Conservation (phyloP, 53 echinoderm and acorn worm genomes). For the Apostichopus leukothele region DNA sequence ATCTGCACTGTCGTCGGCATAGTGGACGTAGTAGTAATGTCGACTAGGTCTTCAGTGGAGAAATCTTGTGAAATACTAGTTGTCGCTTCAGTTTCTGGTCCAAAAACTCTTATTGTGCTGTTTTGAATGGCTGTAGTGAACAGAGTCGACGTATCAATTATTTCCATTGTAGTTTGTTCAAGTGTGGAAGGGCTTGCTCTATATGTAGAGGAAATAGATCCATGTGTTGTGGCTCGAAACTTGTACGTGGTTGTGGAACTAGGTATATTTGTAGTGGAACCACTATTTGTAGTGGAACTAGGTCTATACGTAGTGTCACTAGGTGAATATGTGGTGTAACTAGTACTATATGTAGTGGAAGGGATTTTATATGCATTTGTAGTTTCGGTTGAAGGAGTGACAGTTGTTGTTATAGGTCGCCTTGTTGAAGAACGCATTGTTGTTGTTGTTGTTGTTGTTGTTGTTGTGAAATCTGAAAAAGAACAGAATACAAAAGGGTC, state of each 20-base stretch:
- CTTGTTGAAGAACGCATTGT: no score
- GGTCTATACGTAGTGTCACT: not conserved
- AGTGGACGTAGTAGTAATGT: no score
- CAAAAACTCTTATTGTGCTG: not conserved
- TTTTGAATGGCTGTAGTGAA: not conserved
- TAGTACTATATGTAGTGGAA: not conserved
- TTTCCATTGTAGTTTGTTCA: not conserved
- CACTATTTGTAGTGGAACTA: not conserved
- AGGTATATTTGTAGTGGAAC: not conserved
- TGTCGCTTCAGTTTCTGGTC: not conserved
- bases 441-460: no score
- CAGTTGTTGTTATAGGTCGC: no score
- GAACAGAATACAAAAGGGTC: no score
- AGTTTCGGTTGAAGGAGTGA: no score
- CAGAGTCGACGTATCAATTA: not conserved
- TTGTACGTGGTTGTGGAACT: not conserved
- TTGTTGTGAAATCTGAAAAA: no score
- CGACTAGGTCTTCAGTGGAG: no score
- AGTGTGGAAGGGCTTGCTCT: not conserved
- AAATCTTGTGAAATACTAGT: no score
- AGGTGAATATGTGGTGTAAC: not conserved
- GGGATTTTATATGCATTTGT: no score
- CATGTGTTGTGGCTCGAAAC: not conserved
- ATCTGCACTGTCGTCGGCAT: no score
- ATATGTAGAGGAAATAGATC: not conserved